Evolutionary conservation across 2,797 vertebrate species (phyloP).

Genomic region (Catharus ustulatus): DNA sequence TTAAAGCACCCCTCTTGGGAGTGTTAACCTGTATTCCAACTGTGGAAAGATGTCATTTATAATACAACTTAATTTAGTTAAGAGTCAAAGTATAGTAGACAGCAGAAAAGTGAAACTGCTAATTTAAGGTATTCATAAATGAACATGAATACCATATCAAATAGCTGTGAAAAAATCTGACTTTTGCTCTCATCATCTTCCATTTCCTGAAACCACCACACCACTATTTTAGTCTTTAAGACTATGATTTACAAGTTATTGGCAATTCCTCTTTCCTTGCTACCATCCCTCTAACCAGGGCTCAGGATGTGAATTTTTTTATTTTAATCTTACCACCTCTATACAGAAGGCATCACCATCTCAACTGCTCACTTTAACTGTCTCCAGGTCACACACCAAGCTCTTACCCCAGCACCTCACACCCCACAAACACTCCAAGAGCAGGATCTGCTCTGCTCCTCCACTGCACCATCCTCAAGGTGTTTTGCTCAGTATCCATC

Average conservation of each 20-base stretch:
- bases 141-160: neutral
- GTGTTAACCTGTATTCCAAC: constrained; percentile 58
- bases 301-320: neutral
- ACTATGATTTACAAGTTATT: neutral
- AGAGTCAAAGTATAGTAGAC: constrained; percentile 47
- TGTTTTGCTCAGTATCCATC: neutral
- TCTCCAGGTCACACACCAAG: rapidly evolving
- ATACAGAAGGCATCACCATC: neutral
- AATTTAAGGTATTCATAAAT: constrained; percentile 59
- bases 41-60: constrained; percentile 68
- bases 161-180: neutral
- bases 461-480: neutral
- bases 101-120: constrained; percentile 39
- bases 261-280: neutral
- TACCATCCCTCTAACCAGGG: neutral
- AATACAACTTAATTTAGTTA: constrained; percentile 40
- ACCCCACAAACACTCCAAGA: neutral
- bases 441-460: neutral
- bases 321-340: neutral
- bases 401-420: neutral
- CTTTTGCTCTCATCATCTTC: constrained; percentile 1
- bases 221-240: neutral
- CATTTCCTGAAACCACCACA: neutral
- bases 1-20: constrained; percentile 60
- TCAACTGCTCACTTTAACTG: neutral